Conservation (phyloP, 2,888 invertebrate species). For the Euzophera pinguis region DNA sequence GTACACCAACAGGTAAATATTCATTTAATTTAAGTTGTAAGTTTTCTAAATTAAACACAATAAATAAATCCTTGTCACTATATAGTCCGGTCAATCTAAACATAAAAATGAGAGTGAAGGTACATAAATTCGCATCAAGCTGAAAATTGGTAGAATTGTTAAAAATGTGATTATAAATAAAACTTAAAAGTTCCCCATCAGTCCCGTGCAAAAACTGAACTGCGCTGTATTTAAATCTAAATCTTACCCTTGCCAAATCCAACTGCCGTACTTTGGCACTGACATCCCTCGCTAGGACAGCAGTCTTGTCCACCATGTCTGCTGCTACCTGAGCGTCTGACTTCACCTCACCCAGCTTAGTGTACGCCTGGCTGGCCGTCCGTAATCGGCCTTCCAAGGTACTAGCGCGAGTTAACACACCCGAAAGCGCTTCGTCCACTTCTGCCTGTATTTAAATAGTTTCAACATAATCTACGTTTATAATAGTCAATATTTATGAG, state of each 20-base stretch:
- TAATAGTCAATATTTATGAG: not conserved
- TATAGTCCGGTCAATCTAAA: no score
- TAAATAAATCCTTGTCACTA: no score
- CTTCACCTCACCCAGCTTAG: conserved; percentile 88
- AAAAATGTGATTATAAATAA: no score
- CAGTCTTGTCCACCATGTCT: conserved; percentile 92
- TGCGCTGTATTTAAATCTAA: no score
- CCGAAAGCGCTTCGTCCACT: conserved; percentile 84
- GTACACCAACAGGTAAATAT: no score
- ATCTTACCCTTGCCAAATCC: conserved; percentile 91
- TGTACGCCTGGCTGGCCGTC: conserved; percentile 88
- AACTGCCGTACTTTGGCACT: conserved; percentile 96
- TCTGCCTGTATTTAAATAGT: conserved; percentile 75
- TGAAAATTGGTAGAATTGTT: no score
- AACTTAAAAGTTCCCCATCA: no score
- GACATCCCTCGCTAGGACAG: conserved; percentile 93
- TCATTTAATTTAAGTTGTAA: no score
- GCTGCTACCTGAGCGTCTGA: conserved; percentile 89
- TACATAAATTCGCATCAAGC: no score
- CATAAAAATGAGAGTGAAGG: no score
- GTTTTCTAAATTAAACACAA: no score
- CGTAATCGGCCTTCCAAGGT: conserved; percentile 89
- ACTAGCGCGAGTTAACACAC: conserved; percentile 85
- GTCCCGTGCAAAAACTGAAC: no score
- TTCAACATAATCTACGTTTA: not conserved